Evolutionary conservation across 2,888 invertebrate genomes (phyloP).

Genomic region (Fissipunctia ypsillon): DNA sequence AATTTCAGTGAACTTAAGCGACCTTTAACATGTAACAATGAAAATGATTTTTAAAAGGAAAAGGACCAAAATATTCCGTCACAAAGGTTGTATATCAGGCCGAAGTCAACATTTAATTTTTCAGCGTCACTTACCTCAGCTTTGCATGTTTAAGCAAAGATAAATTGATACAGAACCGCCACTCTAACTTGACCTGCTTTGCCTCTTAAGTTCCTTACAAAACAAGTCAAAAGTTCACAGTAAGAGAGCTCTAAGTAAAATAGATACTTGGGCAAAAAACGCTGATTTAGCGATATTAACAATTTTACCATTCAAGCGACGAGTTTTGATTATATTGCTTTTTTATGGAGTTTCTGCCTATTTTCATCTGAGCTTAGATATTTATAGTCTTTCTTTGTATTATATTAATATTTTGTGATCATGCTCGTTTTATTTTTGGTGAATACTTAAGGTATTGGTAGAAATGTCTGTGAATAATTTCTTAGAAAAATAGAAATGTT

Average conservation of each 20-base stretch:
- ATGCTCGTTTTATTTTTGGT: background rate
- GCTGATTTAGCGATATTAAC: constrained; percentile 73
- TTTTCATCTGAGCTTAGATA: constrained; percentile 43
- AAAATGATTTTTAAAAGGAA: constrained; percentile 24
- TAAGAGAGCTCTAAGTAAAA: constrained; percentile 54
- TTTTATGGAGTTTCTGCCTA: constrained; percentile 45
- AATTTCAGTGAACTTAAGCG: background rate
- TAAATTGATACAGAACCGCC: constrained; percentile 70
- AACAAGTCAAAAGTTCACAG: constrained; percentile 47
- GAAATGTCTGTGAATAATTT: background rate
- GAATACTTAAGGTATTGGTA: background rate
- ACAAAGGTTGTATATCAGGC: constrained; percentile 57
- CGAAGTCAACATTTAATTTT: constrained; percentile 67
- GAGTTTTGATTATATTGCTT: constrained; percentile 69
- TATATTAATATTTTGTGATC: constrained; percentile 30
- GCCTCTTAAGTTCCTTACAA: constrained; percentile 49
- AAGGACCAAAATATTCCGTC: constrained; percentile 36
- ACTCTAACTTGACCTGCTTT: constrained; percentile 55
- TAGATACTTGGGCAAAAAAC: constrained; percentile 64
- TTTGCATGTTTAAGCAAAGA: constrained; percentile 68
- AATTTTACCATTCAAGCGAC: constrained; percentile 69
- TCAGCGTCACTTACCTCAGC: constrained; percentile 70
- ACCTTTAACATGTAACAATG: constrained; percentile 9
- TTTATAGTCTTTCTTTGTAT: constrained; percentile 30
- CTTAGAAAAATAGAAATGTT: background rate